phyloP scores from a whole-genome alignment of 2,797 vertebrate species.

The Gadopsis bispinosus region DNA sequence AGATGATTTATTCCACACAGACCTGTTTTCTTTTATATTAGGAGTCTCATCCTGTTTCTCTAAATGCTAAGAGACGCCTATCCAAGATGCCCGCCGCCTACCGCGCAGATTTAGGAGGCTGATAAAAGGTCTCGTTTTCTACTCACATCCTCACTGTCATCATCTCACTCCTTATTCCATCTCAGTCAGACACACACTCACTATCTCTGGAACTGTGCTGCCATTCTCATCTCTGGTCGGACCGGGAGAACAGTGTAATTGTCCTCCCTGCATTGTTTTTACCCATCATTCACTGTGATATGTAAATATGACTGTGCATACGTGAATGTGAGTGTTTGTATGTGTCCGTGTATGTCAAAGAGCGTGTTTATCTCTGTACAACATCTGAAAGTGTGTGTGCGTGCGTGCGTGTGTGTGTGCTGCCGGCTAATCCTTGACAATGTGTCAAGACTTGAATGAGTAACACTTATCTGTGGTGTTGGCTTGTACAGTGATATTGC shows the following conservation, averaged over 20 bases:
- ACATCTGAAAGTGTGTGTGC: conserved; percentile 60
- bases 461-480: conserved; percentile 92
- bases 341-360: conserved; percentile 45
- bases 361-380: conserved; percentile 73
- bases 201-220: conserved; percentile 69
- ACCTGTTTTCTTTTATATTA: conserved; percentile 62
- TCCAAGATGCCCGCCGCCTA: conserved; percentile 38
- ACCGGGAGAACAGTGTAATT: conserved; percentile 72
- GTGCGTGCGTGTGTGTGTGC: conserved; percentile 57
- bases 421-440: conserved; percentile 88
- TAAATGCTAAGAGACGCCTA: conserved; percentile 50
- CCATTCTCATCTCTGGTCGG: conserved; percentile 73
- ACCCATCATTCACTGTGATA: conserved; percentile 86
- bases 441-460: conserved; percentile 91
- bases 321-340: conserved; percentile 24
- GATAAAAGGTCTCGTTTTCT: conserved; percentile 70
- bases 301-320: conserved; percentile 84
- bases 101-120: conserved; percentile 56
- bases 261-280: conserved; percentile 64
- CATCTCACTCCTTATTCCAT: conserved; percentile 71
- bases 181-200: conserved; percentile 64
- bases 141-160: conserved; percentile 71
- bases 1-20: conserved; percentile 32
- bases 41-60: conserved; percentile 58
- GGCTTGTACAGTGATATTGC: conserved; percentile 97